Evolutionary conservation across 2,888 invertebrate genomes (phyloP), one percentile per base, ranked within the genome.

Genomic region (Siphonodentalium dalli): DNA sequence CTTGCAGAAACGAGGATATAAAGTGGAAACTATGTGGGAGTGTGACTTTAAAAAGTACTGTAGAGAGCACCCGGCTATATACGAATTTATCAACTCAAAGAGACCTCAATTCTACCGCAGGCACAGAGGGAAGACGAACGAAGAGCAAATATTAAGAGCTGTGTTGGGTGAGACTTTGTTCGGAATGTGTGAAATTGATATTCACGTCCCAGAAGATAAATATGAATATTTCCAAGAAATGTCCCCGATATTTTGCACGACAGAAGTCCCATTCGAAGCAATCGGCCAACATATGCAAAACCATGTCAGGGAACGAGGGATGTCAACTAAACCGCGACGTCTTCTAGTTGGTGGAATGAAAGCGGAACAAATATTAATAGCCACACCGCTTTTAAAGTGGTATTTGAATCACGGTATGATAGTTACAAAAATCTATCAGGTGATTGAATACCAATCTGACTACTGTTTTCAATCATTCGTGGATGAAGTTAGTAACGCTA

Each of bases 351-450:
- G 57, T 2, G 56, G 53, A 9, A 56, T 57, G 57, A 50, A 43
- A 42, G 62, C 51, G 2, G 20, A 33, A 27, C 37, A 57, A 34
- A 52, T 58, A 9, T 31, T 60, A 21, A 23, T 64, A 1, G 52
- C 53, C n/a, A 61, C 58, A 1, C 63, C 63, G 13, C 46, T 64
- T 0, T 41, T 63, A 1, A 7, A 42, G 21, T 64, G 62, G 62
- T 66, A 66, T 33, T 28, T 65, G 1, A 38, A 54, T 0, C 66
- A 68, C 40, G 63, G 68, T 1, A 26, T 64, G 20, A 27, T 21
- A 2, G 52, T 64, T 0, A 54, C 47, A 1, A 58, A 56, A 34
- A 45, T 62, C 0, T 52, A 62, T 38, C 58, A 60, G 34, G 50
- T 57, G 8, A 48, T 59, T 0, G 63, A 65, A 38, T 64, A 31